phyloP scores from a whole-genome alignment of 2,888 invertebrate species.

The Timandra comae region DNA sequence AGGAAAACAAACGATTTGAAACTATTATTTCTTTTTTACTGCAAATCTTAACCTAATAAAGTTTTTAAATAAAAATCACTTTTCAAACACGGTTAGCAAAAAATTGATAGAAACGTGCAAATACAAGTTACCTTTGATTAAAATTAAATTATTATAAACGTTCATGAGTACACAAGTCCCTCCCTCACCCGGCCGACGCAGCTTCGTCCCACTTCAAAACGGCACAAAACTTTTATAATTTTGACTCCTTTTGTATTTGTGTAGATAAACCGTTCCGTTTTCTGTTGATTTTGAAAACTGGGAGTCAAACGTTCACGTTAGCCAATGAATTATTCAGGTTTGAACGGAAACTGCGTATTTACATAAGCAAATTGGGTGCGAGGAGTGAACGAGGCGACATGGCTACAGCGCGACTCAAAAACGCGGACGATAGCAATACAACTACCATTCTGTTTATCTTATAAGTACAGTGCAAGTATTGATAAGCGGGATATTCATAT shows the following conservation, averaged over 20 bases:
- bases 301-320: constrained; percentile 60
- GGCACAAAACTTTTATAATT: constrained; percentile 41
- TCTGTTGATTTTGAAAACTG: constrained; percentile 69
- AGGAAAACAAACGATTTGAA: no score
- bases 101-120: no score
- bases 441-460: constrained; percentile 17
- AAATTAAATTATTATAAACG: background rate
- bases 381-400: constrained; percentile 37
- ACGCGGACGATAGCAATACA: constrained; percentile 28
- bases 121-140: background rate
- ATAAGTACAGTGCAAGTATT: constrained; percentile 5
- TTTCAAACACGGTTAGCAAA: no score
- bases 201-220: background rate
- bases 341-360: constrained; percentile 72
- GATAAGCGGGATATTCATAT: constrained; percentile 12
- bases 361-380: constrained; percentile 75
- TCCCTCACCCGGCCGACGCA: background rate
- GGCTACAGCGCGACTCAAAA: constrained; percentile 30
- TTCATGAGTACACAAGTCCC: background rate
- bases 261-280: constrained; percentile 44
- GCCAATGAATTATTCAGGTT: constrained; percentile 71
- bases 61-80: no score
- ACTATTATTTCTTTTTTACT: no score
- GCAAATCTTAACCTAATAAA: no score
- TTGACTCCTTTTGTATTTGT: constrained; percentile 47